Percentiles rank a stretch among this genome's conserved stretches.
These are phyloP conservation scores for Phengaris arion DNA, from an alignment of 2,888 invertebrate species.

Conservation along the genomic window DNA sequence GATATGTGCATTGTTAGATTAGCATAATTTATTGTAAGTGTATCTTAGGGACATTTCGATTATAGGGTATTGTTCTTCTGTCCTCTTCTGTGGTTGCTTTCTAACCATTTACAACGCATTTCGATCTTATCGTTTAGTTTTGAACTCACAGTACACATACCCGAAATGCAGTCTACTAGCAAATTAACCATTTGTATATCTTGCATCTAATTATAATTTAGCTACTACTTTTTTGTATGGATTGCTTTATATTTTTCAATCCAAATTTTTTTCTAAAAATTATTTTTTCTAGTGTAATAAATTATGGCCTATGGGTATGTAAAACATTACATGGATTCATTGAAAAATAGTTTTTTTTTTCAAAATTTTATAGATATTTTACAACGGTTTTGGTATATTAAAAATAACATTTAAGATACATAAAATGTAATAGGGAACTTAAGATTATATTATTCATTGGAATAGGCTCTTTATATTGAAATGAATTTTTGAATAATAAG, in stretches of 20 bases:
- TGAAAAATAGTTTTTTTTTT: conserved; percentile 24
- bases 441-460: neutral
- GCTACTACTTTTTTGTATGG: conserved; percentile 6
- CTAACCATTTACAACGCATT: conserved; percentile 55
- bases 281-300: conserved; percentile 9
- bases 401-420: conserved; percentile 30
- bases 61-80: conserved; percentile 51
- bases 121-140: conserved; percentile 39
- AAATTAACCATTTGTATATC: conserved; percentile 4
- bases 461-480: neutral
- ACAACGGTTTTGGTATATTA: conserved; percentile 31
- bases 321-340: conserved; percentile 22
- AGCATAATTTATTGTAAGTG: conserved; percentile 74
- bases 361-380: conserved; percentile 30
- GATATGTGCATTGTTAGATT: conserved; percentile 73
- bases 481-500: conserved; percentile 11
- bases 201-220: neutral
- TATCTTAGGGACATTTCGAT: conserved; percentile 68
- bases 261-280: conserved; percentile 2
- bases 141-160: neutral
- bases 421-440: conserved; percentile 27
- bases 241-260: conserved; percentile 23
- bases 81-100: conserved; percentile 68
- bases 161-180: conserved; percentile 10
- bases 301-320: neutral